A percentile compares a stretch with the other conserved stretches of the same genome.
phyloP scores from a whole-genome alignment of 1,140 invertebrate species.

The Achatina immaculata region DNA sequence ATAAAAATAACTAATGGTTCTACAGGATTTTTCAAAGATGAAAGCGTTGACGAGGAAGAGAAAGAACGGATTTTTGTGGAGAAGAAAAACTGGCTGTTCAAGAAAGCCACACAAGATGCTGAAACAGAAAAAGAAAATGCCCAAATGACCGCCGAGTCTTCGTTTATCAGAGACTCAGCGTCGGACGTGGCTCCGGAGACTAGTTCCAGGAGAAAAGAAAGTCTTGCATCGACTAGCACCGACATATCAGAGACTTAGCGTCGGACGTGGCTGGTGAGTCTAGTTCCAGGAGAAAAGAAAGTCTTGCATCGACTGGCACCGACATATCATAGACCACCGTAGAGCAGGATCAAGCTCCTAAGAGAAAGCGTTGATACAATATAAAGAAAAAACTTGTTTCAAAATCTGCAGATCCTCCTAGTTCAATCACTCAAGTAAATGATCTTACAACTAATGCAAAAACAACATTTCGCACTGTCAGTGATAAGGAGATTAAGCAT shows the following conservation, averaged over 20 bases:
- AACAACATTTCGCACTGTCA: not conserved
- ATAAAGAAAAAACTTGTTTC: too few species aligned
- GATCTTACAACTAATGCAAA: not conserved
- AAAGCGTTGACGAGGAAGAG: conserved; percentile 39
- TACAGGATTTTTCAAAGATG: conserved; percentile 24
- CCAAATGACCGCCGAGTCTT: too few species aligned
- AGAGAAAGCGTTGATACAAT: too few species aligned
- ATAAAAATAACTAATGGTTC: not conserved
- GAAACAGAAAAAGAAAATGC: not conserved
- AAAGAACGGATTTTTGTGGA: conserved; percentile 38
- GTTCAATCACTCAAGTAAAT: not conserved
- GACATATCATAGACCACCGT: not conserved
- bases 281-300: not conserved
- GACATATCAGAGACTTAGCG: not conserved
- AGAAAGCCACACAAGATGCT: conserved; percentile 4
- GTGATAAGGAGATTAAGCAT: not conserved
- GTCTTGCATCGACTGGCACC: not conserved
- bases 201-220: not conserved
- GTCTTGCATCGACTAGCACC: too few species aligned
- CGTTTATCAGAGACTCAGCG: not conserved
- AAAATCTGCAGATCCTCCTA: too few species aligned
- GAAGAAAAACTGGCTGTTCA: conserved; percentile 41
- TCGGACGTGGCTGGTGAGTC: not conserved
- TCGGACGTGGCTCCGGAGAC: not conserved
- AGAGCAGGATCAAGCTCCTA: not conserved